These are phyloP conservation scores for Henicopernis longicauda DNA, from an alignment of 2,113 vertebrate species.

Conservation along the genomic window DNA sequence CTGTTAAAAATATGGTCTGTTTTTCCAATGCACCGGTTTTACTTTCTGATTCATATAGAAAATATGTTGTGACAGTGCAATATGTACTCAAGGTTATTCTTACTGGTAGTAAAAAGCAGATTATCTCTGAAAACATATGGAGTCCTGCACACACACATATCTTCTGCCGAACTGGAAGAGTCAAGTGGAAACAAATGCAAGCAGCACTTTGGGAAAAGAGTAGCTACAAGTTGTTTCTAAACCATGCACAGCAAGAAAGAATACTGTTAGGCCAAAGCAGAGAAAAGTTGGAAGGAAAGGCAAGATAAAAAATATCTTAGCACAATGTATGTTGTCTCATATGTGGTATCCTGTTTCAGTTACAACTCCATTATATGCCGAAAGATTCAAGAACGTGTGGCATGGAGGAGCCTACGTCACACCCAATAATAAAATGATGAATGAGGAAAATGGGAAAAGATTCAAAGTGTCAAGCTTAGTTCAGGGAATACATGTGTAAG, in stretches of 20 bases:
- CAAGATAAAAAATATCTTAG: not conserved
- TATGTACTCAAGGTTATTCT: slow-evolving; percentile 58
- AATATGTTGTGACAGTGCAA: slow-evolving; percentile 54
- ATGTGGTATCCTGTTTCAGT: not conserved
- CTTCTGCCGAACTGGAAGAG: not conserved
- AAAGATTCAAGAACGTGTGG: not conserved
- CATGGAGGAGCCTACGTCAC: not conserved
- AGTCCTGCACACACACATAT: not conserved
- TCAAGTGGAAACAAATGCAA: not conserved
- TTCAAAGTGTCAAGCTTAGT: not conserved
- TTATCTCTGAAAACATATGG: slow-evolving; percentile 45
- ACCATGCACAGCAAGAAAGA: not conserved
- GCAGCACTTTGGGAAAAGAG: not conserved
- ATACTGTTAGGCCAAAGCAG: not conserved
- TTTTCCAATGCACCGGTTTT: slow-evolving; percentile 27
- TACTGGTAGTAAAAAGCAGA: slow-evolving; percentile 62
- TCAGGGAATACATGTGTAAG: not conserved
- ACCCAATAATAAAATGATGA: not conserved
- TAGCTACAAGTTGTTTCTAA: not conserved
- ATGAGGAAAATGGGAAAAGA: not conserved
- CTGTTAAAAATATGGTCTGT: slow-evolving; percentile 19
- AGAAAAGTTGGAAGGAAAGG: not conserved
- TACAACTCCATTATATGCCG: not conserved
- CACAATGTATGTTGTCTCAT: not conserved
- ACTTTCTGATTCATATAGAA: slow-evolving; percentile 24